Conservation (phyloP, 2,888 invertebrate species). For the Merodon equestris region DNA sequence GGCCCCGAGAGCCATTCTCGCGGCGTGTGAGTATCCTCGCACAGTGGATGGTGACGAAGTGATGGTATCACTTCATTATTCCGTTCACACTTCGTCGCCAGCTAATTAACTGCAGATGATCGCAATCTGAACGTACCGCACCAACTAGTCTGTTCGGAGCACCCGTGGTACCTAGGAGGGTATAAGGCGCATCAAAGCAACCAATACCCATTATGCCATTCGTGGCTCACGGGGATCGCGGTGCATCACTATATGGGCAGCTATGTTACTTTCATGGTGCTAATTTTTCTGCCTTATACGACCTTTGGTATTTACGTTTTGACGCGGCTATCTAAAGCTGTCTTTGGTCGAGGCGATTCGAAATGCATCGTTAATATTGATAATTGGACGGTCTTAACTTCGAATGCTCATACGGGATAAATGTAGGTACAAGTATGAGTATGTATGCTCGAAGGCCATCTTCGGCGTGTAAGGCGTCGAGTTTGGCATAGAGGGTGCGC, state of each 20-base stretch:
- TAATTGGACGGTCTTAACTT: slow-evolving; percentile 41
- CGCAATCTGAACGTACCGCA: slow-evolving; percentile 41
- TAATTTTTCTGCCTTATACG: slow-evolving; percentile 68
- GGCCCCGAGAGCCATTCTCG: slow-evolving; percentile 12
- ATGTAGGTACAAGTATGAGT: too few relatives aligned
- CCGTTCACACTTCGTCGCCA: slow-evolving; percentile 67
- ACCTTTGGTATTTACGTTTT: slow-evolving; percentile 66
- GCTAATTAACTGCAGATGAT: slow-evolving; percentile 67
- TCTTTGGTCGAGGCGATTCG: slow-evolving; percentile 39
- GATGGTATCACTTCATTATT: slow-evolving; percentile 66
- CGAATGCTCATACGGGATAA: slow-evolving; percentile 21
- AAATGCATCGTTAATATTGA: slow-evolving; percentile 57
- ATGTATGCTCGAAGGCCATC: too few relatives aligned
- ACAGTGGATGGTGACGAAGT: slow-evolving; percentile 42
- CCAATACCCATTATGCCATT: slow-evolving; percentile 59
- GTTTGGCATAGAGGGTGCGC: slow-evolving; percentile 44
- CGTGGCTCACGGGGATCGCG: slow-evolving; percentile 28
- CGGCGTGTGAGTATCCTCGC: slow-evolving; percentile 20
- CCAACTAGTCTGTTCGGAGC: slow-evolving; percentile 21
- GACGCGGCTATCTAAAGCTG: slow-evolving; percentile 43
- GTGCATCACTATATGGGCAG: slow-evolving; percentile 41
- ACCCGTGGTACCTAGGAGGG: too few relatives aligned
- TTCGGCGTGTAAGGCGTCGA: not conserved
- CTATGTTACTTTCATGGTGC: slow-evolving; percentile 66
- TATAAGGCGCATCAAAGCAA: slow-evolving; percentile 39